Base-by-base conservation (phyloP, 2,113 vertebrate species). In the Tyrannus savana region DNA sequence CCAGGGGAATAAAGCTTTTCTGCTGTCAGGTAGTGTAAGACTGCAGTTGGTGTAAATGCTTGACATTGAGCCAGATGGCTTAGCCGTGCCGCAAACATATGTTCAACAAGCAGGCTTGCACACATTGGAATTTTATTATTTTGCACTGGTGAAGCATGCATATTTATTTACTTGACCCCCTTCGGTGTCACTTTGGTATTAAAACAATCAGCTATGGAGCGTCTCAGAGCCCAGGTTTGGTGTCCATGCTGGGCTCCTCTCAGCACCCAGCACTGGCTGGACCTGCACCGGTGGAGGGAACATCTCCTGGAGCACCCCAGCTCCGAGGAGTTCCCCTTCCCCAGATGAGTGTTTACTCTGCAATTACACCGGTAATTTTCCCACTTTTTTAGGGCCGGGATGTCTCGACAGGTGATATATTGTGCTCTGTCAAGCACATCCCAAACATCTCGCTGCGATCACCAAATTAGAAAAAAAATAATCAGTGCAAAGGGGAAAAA, bases 61-160 rank as follows among this genome's bases (percentile, higher is more conserved):
- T 99, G 99, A 99, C 99, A 99, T 98, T 98, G 99, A 99, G 99
- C 99, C 99, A 99, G 99, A 99, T 99, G 99, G 99, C 99, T 99
- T 99, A 99, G 99, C 98, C 97, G 98, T 98, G 98, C 99, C 97
- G 98, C 98, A 99, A 99, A 99, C 99, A 99, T 99, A 99, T 99
- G 99, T 99, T 99, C 99, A 99, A 99, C 99, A 99, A 99, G 99
- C 99, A 99, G 99, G 98, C 98, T 98, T 98, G 98, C 98, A 98
- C 98, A 98, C 97, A 98, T 98, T 99, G 98, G 98, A 98, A 98
- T 99, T 99, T 99, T 99, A 99, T 99, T 99, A 99, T 99, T 99
- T 99, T 99, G 98, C 99, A 99, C 98, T 98, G 98, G 98, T 97
- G 98, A 98, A 97, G 98, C 98, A 98, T 99, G 98, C 98, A 99